These are phyloP conservation scores for Phasia obesa DNA, from an alignment of 2,888 invertebrate genomes.

Conservation along the genomic window DNA sequence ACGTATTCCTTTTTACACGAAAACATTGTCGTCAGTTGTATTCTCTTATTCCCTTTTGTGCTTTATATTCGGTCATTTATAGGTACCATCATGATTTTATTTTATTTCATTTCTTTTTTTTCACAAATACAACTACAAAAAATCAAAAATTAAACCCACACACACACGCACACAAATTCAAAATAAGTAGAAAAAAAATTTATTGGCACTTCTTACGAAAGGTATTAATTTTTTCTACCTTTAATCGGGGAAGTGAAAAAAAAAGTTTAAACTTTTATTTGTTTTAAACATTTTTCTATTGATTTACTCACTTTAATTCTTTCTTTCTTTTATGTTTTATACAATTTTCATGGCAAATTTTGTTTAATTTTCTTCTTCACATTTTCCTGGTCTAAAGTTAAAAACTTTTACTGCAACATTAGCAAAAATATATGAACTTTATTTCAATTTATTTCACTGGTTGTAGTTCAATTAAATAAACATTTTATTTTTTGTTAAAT, in stretches of 20 bases:
- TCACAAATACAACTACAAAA: slow-evolving; percentile 28
- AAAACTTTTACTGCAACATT: slow-evolving; percentile 11
- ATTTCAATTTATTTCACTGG: neutral
- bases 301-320: slow-evolving; percentile 60
- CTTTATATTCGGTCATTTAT: slow-evolving; percentile 52
- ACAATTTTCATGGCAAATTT: slow-evolving; percentile 54
- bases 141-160: neutral
- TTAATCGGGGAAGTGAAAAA: neutral
- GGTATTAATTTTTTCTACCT: neutral
- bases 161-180: neutral
- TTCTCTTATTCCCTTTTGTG: slow-evolving; percentile 51
- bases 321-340: slow-evolving; percentile 31
- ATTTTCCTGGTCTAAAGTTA: slow-evolving; percentile 64
- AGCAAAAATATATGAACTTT: neutral
- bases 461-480: slow-evolving; percentile 5
- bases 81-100: slow-evolving; percentile 43
- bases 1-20: slow-evolving; percentile 58
- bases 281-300: slow-evolving; percentile 26
- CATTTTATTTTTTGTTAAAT: neutral
- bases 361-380: slow-evolving; percentile 23
- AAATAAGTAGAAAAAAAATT: slow-evolving; percentile 7
- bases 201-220: slow-evolving; percentile 28
- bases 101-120: slow-evolving; percentile 15
- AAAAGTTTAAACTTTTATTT: slow-evolving; percentile 28
- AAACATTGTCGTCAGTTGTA: slow-evolving; percentile 48